Base-by-base conservation (phyloP, 1,140 invertebrate genomes). In the Drosophila nannoptera region DNA sequence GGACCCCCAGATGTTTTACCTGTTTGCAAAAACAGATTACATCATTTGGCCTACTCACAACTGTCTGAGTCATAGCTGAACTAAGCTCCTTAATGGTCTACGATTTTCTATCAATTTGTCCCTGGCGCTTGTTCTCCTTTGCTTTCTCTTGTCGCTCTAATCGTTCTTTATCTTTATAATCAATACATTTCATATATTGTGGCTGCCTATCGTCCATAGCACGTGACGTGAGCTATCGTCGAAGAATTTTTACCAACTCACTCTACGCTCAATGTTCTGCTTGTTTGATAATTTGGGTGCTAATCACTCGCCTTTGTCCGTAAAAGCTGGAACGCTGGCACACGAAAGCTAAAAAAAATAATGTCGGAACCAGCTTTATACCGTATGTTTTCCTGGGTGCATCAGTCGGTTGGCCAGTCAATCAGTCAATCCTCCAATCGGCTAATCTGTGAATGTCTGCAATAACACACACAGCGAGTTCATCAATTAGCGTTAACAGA, bases 141-240 rank as follows among this genome's bases (percentile, higher is more conserved):
- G 5, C 40, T 2, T 16, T 16, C 45, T 4, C 14, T 3, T 4
- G 9, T 5, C 45, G 1, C 16, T 43, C 40, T 33, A 45, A 56
- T 56, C 54, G 40, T 32, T 16, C 14, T n/a, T 56, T 56, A 56
- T 56, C 54, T 56, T 45, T 33, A 56, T 45, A 32, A 31, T 56
- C 12, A 43, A 56, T 55, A 43, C 7, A 43, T 43, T 43, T 43
- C 7, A 6, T 43, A 43, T 43, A 14, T 14, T 43, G 40, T 43
- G n/a, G 22, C 22, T 22, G 22, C 22, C 22, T 22, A 22, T 22
- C 22, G 22, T 22, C 40, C 40, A 14, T 43, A 14, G 40, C 40
- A 43, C 40, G 40, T 43, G 40, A 43, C n/a, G 14, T 7, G 12
- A 7, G 40, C 40, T 43, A 7, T 43, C 5, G n/a, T 14, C 6